Evolutionary conservation across 2,888 invertebrate species (phyloP).

Genomic region (Rhopalosiphum nymphaeae): DNA sequence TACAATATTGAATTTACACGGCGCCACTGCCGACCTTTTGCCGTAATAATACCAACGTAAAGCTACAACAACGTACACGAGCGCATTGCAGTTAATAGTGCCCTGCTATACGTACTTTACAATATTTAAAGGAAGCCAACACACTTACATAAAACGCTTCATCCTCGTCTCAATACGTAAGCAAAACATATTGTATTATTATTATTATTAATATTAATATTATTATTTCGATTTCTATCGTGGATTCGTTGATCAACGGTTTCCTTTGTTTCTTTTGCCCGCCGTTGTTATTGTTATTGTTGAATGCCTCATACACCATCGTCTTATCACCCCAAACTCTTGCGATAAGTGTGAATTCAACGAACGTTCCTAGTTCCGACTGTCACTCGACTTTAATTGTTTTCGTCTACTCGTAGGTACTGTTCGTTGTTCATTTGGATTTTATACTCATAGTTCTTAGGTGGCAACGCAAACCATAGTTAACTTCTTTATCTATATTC

Average conservation of each 20-base stretch:
- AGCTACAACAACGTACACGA: not conserved
- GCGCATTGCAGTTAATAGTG: not conserved
- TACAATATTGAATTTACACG: not conserved
- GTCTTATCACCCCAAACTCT: not conserved
- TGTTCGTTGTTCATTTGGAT: not conserved
- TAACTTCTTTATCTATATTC: not conserved
- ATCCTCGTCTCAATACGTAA: conserved; percentile 26
- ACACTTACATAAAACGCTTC: not conserved
- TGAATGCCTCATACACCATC: not conserved
- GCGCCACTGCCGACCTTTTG: not conserved
- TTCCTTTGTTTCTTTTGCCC: not conserved
- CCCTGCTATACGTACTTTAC: not conserved
- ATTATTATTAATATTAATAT: not conserved
- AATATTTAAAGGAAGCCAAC: not conserved
- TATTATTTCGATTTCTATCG: not conserved
- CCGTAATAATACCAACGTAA: not conserved
- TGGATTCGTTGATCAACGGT: not conserved
- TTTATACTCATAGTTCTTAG: not conserved
- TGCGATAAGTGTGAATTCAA: conserved; percentile 11
- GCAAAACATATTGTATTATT: conserved; percentile 18
- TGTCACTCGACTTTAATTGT: not conserved
- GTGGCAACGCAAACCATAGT: not conserved
- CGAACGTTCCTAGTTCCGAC: not conserved
- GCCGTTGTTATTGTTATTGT: not conserved
- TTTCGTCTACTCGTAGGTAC: not conserved